A percentile compares a stretch with the other conserved stretches of the same genome.
Conservation (phyloP, 2,888 invertebrate species). For the Trichogramma dendrolimi region DNA sequence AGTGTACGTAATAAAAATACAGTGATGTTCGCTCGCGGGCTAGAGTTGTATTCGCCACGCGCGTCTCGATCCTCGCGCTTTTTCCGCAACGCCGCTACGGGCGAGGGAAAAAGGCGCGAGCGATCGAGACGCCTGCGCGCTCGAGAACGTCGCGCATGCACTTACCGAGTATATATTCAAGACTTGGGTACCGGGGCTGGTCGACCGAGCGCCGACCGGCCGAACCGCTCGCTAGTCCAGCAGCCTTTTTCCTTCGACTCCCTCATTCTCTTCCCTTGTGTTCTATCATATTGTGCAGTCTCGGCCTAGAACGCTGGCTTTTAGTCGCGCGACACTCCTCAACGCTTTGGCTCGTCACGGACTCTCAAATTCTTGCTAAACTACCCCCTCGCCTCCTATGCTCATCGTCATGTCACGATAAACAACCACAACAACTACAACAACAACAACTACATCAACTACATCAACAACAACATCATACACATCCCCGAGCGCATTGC, state of each 20-base stretch:
- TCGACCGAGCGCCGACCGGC: slow-evolving; percentile 23
- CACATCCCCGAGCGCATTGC: too few species aligned
- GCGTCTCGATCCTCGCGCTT: too few species aligned
- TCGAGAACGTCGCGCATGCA: background rate
- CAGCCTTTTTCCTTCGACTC: slow-evolving; percentile 31
- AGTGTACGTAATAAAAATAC: too few species aligned
- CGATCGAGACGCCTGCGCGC: too few species aligned
- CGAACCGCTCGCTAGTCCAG: slow-evolving; percentile 37
- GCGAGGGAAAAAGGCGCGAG: too few species aligned
- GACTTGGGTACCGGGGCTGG: slow-evolving; percentile 27
- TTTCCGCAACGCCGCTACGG: too few species aligned
- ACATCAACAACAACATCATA: too few species aligned
- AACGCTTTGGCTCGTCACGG: too few species aligned
- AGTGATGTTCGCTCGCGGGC: too few species aligned
- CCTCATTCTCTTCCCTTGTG: slow-evolving; percentile 21
- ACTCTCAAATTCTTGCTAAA: too few species aligned
- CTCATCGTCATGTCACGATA: background rate
- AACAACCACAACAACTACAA: background rate
- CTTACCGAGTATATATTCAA: slow-evolving; percentile 6
- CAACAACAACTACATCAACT: background rate
- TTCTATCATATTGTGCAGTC: background rate
- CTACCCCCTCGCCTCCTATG: background rate
- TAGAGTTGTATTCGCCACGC: too few species aligned
- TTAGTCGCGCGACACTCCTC: too few species aligned
- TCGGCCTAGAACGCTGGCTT: background rate